Base-by-base conservation (phyloP, 1,140 invertebrate genomes). In the Drosophila ironensis region DNA sequence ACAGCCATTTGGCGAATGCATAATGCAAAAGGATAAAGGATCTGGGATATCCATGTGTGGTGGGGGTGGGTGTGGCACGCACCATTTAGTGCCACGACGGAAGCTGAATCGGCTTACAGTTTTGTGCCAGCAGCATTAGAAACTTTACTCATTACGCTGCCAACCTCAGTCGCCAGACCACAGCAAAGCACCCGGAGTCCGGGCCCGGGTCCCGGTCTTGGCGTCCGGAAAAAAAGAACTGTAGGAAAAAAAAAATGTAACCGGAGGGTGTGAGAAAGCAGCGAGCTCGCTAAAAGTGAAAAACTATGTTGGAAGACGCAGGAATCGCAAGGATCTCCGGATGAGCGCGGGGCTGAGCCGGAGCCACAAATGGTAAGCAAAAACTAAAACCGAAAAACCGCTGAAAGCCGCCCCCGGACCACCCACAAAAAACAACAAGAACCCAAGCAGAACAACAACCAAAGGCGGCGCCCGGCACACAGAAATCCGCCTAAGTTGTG, bases 61-160 rank as follows among this genome's bases (percentile, higher is more conserved):
- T 37, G 14, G 46, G 53, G 46, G 56, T 63, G 46, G 33, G 33
- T 33, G n/a, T n/a, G 20, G 20, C 28, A 59, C 46, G 63, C 61
- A 64, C 72, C 75, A 80, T 81, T 80, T 81, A 82, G 57, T 56
- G 27, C 19, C 41, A 71, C 19, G 33, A 20, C 24, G 54, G 47
- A 25, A 44, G 35, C 44, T 47, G 53, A 48, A 64, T 52, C 56
- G 52, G 63, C 78, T 78, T 86, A 84, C 59, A 71, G 80, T 72
- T 67, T 27, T 76, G 56, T 46, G 80, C 80, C 80, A 63, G 50
- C 71, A 80, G 80, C 80, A 86, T 86, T 86, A 86, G 80, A 84
- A 86, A 86, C 80, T 86, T 86, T 86, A 86, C 80, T 86, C 80
- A 86, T 86, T 86, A 86, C 74, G 80, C 46, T 70, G 80, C 44